Base-by-base conservation (phyloP, 2,797 vertebrate genomes). In the Rhinogobio ventralis region DNA sequence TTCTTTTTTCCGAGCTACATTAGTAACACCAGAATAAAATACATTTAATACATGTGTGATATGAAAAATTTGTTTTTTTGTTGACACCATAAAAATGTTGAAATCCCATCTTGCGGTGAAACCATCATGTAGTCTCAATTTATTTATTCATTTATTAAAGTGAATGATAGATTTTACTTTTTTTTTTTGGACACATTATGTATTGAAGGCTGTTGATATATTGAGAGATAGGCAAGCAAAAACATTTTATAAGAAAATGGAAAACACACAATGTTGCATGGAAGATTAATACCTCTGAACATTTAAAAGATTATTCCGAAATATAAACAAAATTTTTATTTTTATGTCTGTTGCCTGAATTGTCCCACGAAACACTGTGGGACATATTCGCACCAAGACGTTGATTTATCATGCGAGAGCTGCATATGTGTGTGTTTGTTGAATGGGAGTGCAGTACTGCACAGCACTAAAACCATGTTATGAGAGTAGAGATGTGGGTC, bases 401-500 rank as follows among this genome's bases (percentile, higher is more conserved):
- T 14, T 33, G 6, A 55, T 15, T 28, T 9, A 20, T 72, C 8
- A 74, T 46, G 42, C 4, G 6, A 75, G 57, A 55, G 33, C 11
- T 17, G 49, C 14, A 5, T 46, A 14, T 75, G 9, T 39, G 39
- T 25, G 20, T 69, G 46, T 66, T 4, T 53, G 14, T 69, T 79
- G 64, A 19, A 28, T 4, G 42, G 15, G 39, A 51, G 25, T 33
- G 72, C 25, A 53, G 25, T 39, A 15, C 30, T 11, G 4, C 51
- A 30, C 53, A 55, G 33, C 33, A 62, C 28, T 60, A 30, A 53
- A 83, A 80, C 72, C 83, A 82, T 84, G 55, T 86, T 84, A 77
- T 78, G 68, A 62, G 25, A 83, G 36, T 77, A 62, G 33, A 87
- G 71, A 87, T 85, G 66, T 85, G 81, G 88, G 80, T 82, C 86